These are phyloP conservation scores for Turdus rufiventris DNA, from an alignment of 2,113 vertebrate genomes.

Conservation along the genomic window DNA sequence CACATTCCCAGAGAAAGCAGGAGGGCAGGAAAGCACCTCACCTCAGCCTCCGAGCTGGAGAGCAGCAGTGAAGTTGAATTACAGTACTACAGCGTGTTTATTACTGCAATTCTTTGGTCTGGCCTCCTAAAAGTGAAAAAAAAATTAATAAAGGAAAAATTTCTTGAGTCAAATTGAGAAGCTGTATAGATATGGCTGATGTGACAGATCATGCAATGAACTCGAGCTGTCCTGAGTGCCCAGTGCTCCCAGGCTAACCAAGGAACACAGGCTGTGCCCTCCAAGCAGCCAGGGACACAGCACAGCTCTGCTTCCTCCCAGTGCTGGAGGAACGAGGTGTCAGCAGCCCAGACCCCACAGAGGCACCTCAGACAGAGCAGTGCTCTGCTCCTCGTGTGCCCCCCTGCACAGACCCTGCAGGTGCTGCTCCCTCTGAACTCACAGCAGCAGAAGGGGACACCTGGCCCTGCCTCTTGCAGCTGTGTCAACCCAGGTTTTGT, in stretches of 20 bases:
- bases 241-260: too few relatives aligned
- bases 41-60: neutral
- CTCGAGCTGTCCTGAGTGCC: neutral
- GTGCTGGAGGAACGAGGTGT: neutral
- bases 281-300: fast-evolving
- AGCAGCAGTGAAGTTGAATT: neutral
- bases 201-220: neutral
- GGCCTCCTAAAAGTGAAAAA: neutral
- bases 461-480: neutral
- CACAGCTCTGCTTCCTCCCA: neutral
- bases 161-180: neutral
- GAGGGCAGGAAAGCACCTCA: neutral
- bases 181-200: neutral
- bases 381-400: too few relatives aligned
- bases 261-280: neutral
- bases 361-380: neutral
- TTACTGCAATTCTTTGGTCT: neutral
- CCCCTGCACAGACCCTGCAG: neutral
- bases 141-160: neutral
- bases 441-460: neutral
- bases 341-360: neutral
- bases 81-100: neutral
- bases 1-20: neutral
- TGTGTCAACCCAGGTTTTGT: neutral
- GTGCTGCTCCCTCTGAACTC: neutral